These are phyloP conservation scores for Troides aeacus DNA, from an alignment of 2,888 invertebrate genomes.

Conservation along the genomic window DNA sequence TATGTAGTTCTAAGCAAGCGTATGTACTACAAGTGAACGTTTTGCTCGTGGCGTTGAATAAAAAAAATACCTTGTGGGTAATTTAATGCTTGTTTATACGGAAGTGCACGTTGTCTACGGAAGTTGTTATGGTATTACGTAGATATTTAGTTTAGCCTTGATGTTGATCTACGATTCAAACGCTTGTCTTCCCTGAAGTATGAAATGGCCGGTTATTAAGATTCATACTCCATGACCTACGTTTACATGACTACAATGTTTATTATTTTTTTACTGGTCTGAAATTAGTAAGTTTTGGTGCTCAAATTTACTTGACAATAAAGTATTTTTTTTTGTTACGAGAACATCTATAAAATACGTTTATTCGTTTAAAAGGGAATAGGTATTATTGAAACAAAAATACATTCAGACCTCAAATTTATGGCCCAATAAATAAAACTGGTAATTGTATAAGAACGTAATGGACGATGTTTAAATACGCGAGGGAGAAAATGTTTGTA, in stretches of 20 bases:
- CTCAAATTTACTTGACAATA: background rate
- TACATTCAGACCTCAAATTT: constrained; percentile 4
- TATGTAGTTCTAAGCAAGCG: too few species aligned
- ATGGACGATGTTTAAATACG: constrained; percentile 13
- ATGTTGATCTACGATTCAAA: background rate
- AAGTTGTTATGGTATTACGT: background rate
- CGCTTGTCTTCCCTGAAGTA: background rate
- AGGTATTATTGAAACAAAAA: constrained; percentile 1
- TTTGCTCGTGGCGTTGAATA: too few species aligned
- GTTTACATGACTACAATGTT: background rate
- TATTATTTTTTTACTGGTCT: background rate
- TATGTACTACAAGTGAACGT: too few species aligned
- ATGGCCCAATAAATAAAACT: constrained; percentile 3
- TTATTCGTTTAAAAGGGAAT: background rate
- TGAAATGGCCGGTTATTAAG: background rate
- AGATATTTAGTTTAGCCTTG: background rate
- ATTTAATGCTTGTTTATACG: background rate
- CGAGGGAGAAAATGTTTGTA: constrained; percentile 14
- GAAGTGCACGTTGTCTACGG: background rate
- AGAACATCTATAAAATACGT: background rate
- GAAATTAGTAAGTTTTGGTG: background rate
- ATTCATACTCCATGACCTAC: background rate
- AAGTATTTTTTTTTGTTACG: background rate
- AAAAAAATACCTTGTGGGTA: background rate
- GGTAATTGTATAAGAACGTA: constrained; percentile 2